Base-by-base conservation (phyloP, 1,140 invertebrate species). In the Xylocopa sonorina region DNA sequence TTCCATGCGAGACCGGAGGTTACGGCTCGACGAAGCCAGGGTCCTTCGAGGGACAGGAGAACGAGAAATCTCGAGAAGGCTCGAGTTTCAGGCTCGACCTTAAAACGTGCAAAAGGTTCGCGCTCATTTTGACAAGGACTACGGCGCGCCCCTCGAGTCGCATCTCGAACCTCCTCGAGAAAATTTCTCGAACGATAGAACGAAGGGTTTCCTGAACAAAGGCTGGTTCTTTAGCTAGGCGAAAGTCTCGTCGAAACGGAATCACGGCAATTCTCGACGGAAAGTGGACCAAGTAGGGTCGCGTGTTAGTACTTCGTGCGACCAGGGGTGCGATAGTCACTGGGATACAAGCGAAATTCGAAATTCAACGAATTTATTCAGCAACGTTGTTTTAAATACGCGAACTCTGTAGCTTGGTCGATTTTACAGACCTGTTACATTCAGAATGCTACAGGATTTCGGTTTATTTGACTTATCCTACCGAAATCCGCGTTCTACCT, bases 11-110 rank as follows among this genome's bases (percentile, higher is more conserved):
- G 34, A 71, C 12, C 60, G 24, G 7, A 60, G 18, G 32, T 46
- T 21, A 68, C 7, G 9, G 7, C 57, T 50, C n/a, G 18, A 64
- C 72, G 27, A 64, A 64, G 72, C 48, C 69, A 6, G 9, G 53
- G 12, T 43, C 27, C 60, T 32, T 46, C 46, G 60, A 55, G 34
- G 18, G 24, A 21, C 14, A 43, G 51, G 10, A 24, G 51, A 55
- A 64, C 62, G 34, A 53, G 46, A 64, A 53, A 63, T 63, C 48
- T 43, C 24, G 12, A 7, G 12, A 7, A 24, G 34, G 12, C 48
- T 63, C 50, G 7, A 66, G n/a, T 41, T 66, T 12, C 48, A 75
- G 21, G 16, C 38, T 32, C 43, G 29, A 48, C 12, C 27, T 48
- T 50, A n/a, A 29, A n/a, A 32, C 43, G 27, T 6, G 27, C 5